Conservation (phyloP, 2,113 vertebrate species). For the Girardinichthys multiradiatus region DNA sequence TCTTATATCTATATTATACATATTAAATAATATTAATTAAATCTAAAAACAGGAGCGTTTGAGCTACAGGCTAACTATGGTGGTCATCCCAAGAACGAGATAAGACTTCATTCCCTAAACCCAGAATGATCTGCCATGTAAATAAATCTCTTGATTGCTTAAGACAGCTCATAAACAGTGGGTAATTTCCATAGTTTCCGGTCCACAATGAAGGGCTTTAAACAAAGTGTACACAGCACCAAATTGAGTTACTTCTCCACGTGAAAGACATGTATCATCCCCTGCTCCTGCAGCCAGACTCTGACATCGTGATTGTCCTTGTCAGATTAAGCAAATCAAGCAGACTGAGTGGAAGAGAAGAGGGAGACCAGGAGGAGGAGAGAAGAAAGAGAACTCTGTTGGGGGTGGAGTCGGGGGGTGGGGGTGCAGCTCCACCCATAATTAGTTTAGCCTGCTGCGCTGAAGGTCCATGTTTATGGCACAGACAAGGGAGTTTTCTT, state of each 20-base stretch:
- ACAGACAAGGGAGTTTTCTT: constrained; percentile 72
- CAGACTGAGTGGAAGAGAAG: constrained; percentile 53
- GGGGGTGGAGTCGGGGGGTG: constrained; percentile 46
- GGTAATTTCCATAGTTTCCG: neutral
- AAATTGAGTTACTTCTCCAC: constrained; percentile 61
- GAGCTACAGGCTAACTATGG: neutral
- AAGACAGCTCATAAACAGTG: neutral
- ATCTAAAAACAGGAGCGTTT: too few relatives aligned
- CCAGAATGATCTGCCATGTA: neutral
- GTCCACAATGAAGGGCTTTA: constrained; percentile 29
- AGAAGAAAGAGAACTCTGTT: constrained; percentile 47
- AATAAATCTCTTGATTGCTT: neutral
- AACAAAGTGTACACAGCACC: constrained; percentile 39
- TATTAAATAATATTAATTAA: too few relatives aligned
- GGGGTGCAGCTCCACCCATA: constrained; percentile 80
- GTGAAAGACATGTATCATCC: constrained; percentile 24
- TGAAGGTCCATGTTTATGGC: constrained; percentile 82
- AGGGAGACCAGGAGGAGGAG: constrained; percentile 36
- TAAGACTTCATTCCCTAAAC: neutral
- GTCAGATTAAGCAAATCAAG: constrained; percentile 78
- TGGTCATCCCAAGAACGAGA: neutral
- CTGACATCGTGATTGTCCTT: constrained; percentile 79
- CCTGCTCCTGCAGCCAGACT: constrained; percentile 61
- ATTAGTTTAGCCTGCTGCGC: constrained; percentile 79
- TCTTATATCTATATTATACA: too few relatives aligned